Evolutionary conservation across 2,797 vertebrate species (phyloP).

Genomic region (Betta splendens): DNA sequence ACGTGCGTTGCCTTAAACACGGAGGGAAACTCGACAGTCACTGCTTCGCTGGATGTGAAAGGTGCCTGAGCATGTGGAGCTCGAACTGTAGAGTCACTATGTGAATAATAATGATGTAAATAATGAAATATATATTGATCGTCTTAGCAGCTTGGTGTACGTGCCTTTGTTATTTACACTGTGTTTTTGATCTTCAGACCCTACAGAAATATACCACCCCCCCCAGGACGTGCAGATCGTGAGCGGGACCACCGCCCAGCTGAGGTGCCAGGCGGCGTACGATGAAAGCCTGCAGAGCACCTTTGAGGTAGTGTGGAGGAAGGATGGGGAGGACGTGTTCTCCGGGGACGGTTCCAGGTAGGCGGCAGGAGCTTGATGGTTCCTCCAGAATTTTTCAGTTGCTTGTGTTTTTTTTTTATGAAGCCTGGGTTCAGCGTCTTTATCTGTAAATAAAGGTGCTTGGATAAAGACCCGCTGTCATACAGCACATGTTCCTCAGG

Average conservation of each 20-base stretch:
- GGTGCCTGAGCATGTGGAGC: conserved; percentile 84
- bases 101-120: too few species aligned
- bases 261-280: conserved; percentile 84
- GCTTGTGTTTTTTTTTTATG: conserved; percentile 1
- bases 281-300: conserved; percentile 82
- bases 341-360: conserved; percentile 83
- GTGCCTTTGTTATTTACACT: neutral
- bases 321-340: conserved; percentile 79
- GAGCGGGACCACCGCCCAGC: conserved; percentile 78
- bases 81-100: too few species aligned
- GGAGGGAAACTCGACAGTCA: conserved; percentile 81
- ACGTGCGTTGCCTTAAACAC: conserved; percentile 85
- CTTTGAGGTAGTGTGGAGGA: conserved; percentile 76
- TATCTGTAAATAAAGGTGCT: conserved; percentile 7
- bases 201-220: conserved; percentile 82
- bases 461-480: neutral
- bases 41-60: conserved; percentile 88
- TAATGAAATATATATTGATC: too few species aligned
- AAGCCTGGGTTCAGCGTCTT: neutral
- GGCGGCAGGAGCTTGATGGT: conserved; percentile 16
- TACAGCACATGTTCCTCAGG: neutral
- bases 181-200: conserved; percentile 78
- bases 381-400: conserved; percentile 7
- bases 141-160: neutral
- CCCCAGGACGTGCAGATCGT: conserved; percentile 82